Base-by-base conservation (phyloP, 2,797 vertebrate species). In the Chloroceryle amazona region DNA sequence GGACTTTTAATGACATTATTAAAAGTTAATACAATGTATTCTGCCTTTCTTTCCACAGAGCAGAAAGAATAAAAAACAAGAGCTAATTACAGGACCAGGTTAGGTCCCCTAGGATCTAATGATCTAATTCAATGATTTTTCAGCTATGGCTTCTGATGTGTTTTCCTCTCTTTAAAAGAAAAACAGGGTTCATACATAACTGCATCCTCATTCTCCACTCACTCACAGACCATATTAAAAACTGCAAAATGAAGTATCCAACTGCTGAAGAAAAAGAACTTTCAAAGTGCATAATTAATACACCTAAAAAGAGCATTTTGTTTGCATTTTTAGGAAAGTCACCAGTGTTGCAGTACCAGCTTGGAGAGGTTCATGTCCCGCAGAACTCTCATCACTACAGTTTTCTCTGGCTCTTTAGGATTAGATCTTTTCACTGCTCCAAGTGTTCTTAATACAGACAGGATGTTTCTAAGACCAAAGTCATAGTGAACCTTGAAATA, bases 331-430 rank as follows among this genome's bases (percentile, higher is more conserved):
- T 9, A 54, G 61, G 18, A 82, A 90, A 81, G 37, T 49, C 49
- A 61, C 9, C 29, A 79, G n/a, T 44, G 10, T 57, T 80, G 83
- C 88, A 84, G 62, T 97, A 99, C 99, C 98, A 99, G 97, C 95
- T 99, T 99, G 87, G 99, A 99, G 42, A 99, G 98, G 97, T 99
- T 99, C 99, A 99, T 99, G 97, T 99, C 99, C 65, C 98, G 97
- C 52, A 99, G 98, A 90, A 99, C 98, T 94, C 99, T 98, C 99
- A 99, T 99, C 89, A 99, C 98, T 55, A 99, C 98, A 0, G 98
- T 99, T 95, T 98, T 98, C 97, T 99, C 99, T 33, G 98, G 96
- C 73, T 99, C 99, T 26, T 96, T 92, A 2, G 98, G 98, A 93
- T 98, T 98, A 21, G 98, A 98, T 85, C 99, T 98, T 97, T 99